Conservation (phyloP, 2,113 vertebrate genomes). For the Cettia cetti region DNA sequence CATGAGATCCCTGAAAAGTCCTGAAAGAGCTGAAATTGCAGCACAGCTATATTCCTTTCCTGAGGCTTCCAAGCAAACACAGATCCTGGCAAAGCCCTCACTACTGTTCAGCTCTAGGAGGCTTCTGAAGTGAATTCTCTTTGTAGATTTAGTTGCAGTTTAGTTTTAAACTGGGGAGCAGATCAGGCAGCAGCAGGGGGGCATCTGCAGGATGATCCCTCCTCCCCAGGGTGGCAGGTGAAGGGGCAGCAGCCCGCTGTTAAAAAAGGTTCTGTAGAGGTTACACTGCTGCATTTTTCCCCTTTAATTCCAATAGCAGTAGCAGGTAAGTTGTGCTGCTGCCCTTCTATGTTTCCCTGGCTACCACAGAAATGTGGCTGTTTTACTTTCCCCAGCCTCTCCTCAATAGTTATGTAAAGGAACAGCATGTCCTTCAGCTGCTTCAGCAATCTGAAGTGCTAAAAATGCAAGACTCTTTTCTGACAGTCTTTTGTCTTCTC, state of each 20-base stretch:
- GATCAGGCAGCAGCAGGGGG: not conserved
- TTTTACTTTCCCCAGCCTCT: not conserved
- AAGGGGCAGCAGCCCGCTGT: not conserved
- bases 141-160: not conserved
- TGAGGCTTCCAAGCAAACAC: not conserved
- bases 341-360: not conserved
- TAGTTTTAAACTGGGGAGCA: not conserved
- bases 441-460: not conserved
- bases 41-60: not conserved
- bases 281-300: not conserved
- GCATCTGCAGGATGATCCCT: not conserved
- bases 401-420: not conserved
- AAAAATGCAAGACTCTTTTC: not conserved
- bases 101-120: not conserved
- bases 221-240: not conserved
- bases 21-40: not conserved
- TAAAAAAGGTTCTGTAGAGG: not conserved
- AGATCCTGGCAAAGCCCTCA: fast-evolving
- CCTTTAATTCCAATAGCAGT: not conserved
- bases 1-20: not conserved
- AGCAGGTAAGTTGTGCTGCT: not conserved
- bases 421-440: not conserved
- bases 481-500: not conserved
- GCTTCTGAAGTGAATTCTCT: not conserved
- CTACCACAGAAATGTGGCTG: not conserved